phyloP scores from a whole-genome alignment of 2,113 vertebrate species.

The Grammomys surdaster region DNA sequence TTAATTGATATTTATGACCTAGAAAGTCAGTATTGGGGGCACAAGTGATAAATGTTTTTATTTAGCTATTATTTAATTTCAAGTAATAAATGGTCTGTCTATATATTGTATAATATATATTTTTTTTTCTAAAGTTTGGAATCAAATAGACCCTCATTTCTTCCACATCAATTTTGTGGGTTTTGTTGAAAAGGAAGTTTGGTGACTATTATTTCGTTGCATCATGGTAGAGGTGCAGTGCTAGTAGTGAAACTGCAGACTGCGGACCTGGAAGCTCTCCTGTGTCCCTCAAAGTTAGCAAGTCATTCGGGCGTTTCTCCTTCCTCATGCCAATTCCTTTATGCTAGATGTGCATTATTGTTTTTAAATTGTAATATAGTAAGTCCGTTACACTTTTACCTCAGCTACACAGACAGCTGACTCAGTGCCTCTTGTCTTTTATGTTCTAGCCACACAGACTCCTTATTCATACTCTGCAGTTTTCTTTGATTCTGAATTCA shows the following conservation, averaged over 20 bases:
- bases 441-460: background rate
- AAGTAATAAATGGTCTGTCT: background rate
- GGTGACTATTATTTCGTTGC: background rate
- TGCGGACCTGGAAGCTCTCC: background rate
- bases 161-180: background rate
- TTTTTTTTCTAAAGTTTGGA: background rate
- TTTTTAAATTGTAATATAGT: background rate
- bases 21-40: background rate
- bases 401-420: background rate
- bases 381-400: background rate
- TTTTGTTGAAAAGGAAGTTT: background rate
- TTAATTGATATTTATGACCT: conserved; percentile 5
- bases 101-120: background rate
- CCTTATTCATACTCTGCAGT: background rate
- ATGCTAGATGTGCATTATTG: background rate
- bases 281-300: background rate
- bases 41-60: background rate
- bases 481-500: conserved; percentile 34
- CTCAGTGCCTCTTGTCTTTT: background rate
- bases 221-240: background rate
- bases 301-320: background rate
- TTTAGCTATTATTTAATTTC: background rate
- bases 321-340: background rate
- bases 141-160: background rate
- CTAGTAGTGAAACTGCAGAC: background rate